These are phyloP conservation scores for Piaya cayana DNA, from an alignment of 2,113 vertebrate species.

Conservation along the genomic window DNA sequence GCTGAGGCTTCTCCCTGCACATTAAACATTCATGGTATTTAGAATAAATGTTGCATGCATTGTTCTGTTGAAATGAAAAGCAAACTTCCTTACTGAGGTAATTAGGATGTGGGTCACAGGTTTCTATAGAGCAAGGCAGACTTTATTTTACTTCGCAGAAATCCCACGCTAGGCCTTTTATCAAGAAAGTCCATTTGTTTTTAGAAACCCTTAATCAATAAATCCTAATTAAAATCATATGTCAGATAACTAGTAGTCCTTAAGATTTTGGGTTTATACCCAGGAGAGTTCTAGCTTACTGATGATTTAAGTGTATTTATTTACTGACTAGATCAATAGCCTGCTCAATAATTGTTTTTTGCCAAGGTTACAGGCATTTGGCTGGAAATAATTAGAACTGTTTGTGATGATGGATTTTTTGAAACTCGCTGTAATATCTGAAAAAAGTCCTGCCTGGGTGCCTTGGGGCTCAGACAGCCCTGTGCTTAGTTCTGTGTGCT, in stretches of 20 bases:
- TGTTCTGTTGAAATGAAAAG: background rate
- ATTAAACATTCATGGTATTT: background rate
- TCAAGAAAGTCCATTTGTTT: constrained; percentile 39
- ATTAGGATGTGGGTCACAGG: constrained; percentile 5
- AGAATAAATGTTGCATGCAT: background rate
- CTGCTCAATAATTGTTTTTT: constrained; percentile 46
- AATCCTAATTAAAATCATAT: constrained; percentile 65
- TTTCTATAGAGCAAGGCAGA: constrained; percentile 3
- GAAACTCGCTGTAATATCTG: constrained; percentile 15
- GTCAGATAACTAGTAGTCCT: constrained; percentile 49
- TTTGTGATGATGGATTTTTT: constrained; percentile 37
- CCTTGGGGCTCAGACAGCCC: background rate
- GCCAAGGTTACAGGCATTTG: constrained; percentile 37
- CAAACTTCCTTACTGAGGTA: background rate
- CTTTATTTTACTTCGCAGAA: constrained; percentile 36
- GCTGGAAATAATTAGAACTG: constrained; percentile 43
- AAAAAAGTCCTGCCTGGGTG: background rate
- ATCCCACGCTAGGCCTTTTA: background rate
- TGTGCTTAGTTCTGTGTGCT: background rate
- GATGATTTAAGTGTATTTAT: constrained; percentile 57
- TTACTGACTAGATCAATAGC: constrained; percentile 56
- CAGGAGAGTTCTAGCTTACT: constrained; percentile 38
- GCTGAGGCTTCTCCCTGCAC: background rate
- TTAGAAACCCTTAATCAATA: constrained; percentile 53
- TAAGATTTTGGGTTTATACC: constrained; percentile 52